Conservation (phyloP, 2,888 invertebrate genomes). For the Metopia argyrocephala region DNA sequence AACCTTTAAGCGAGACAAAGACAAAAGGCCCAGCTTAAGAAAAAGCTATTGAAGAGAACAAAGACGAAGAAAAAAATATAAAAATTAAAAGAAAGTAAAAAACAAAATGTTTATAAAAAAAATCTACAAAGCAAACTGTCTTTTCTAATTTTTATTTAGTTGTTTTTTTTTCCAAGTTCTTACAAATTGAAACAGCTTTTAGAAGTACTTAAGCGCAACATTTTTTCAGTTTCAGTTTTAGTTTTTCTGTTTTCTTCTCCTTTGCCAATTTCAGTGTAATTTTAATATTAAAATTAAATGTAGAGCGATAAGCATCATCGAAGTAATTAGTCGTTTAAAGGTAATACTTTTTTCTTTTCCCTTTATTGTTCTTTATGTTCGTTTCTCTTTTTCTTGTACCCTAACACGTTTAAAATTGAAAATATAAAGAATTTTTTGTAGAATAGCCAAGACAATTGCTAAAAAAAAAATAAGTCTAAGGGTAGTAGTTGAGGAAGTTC, state of each 20-base stretch:
- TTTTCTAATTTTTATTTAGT: neutral
- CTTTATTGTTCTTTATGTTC: neutral
- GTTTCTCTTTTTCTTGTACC: no score
- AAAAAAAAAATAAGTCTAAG: no score
- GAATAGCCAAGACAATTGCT: no score
- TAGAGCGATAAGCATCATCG: constrained; percentile 49
- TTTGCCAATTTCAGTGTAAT: neutral
- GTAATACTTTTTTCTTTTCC: neutral
- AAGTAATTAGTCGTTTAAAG: constrained; percentile 58
- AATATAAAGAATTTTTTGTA: no score
- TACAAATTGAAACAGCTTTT: constrained; percentile 23
- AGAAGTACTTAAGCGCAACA: constrained; percentile 25
- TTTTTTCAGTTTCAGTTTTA: constrained; percentile 7
- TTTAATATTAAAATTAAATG: constrained; percentile 52
- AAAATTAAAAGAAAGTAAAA: neutral
- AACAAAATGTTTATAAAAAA: constrained; percentile 1
- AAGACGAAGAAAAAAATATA: neutral
- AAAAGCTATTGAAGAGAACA: constrained; percentile 1
- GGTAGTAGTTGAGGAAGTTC: no score
- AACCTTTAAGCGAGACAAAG: neutral
- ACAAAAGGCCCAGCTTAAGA: constrained; percentile 11
- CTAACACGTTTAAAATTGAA: no score
- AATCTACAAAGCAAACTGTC: neutral
- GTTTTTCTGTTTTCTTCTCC: neutral
- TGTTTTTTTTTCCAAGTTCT: neutral